These are phyloP conservation scores for Pammene fasciana DNA, from an alignment of 2,888 invertebrate genomes.

Conservation along the genomic window DNA sequence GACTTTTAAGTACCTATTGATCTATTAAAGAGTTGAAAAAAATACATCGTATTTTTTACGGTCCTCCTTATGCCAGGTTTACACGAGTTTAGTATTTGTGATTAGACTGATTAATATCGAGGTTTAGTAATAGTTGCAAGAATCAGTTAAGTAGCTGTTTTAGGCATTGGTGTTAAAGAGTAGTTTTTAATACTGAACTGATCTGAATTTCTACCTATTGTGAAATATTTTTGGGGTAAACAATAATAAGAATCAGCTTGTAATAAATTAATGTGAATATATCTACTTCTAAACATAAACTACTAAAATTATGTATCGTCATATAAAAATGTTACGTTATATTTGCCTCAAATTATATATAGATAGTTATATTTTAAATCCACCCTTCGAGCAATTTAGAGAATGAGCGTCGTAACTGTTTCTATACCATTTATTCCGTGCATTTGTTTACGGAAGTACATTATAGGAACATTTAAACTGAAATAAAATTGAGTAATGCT, in stretches of 20 bases:
- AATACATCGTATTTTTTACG: background rate
- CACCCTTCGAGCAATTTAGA: slow-evolving; percentile 19
- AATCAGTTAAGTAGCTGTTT: too few species aligned
- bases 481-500: slow-evolving; percentile 44
- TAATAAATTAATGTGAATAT: too few species aligned
- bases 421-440: slow-evolving; percentile 29
- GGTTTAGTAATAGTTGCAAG: too few species aligned
- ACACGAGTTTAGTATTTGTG: background rate
- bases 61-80: background rate
- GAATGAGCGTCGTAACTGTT: slow-evolving; percentile 30
- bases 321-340: too few species aligned
- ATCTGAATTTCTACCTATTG: too few species aligned
- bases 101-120: background rate
- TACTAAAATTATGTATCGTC: too few species aligned
- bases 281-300: too few species aligned
- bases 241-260: too few species aligned
- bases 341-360: background rate
- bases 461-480: slow-evolving; percentile 28
- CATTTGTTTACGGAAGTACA: slow-evolving; percentile 29
- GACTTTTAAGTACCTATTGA: background rate
- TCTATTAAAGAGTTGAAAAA: background rate
- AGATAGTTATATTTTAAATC: slow-evolving; percentile 2
- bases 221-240: too few species aligned
- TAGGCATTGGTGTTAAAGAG: background rate
- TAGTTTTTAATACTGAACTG: too few species aligned